Evolutionary conservation across 2,888 invertebrate species (phyloP).

Genomic region (Rotaria magnacalcarata): DNA sequence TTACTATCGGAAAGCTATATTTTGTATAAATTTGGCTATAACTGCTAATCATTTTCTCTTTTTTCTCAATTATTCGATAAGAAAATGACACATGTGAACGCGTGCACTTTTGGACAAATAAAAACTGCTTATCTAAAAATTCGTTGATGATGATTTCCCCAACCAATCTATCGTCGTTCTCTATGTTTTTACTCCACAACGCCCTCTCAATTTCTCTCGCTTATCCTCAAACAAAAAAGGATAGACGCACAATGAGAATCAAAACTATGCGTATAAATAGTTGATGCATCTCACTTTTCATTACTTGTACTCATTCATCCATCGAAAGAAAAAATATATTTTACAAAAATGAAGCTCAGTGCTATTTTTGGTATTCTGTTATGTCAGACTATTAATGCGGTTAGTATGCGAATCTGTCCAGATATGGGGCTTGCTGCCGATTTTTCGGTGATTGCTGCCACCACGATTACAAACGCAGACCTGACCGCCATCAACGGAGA

Average conservation of each 20-base stretch:
- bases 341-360: background rate
- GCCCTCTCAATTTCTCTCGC: background rate
- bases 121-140: background rate
- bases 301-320: background rate
- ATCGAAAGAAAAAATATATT: background rate
- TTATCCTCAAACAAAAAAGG: background rate
- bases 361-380: background rate
- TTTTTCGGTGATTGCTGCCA: background rate
- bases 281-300: background rate
- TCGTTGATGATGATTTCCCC: background rate
- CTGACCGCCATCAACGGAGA: background rate
- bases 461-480: background rate
- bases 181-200: background rate
- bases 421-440: background rate
- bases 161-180: background rate
- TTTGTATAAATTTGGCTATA: background rate
- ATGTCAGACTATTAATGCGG: background rate
- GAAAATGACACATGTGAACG: background rate
- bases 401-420: background rate
- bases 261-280: background rate
- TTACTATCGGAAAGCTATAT: background rate
- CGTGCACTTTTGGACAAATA: background rate
- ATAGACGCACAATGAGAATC: background rate
- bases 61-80: background rate
- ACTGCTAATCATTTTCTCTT: background rate